Conservation (phyloP, 2,113 vertebrate species). For the Pavo muticus region DNA sequence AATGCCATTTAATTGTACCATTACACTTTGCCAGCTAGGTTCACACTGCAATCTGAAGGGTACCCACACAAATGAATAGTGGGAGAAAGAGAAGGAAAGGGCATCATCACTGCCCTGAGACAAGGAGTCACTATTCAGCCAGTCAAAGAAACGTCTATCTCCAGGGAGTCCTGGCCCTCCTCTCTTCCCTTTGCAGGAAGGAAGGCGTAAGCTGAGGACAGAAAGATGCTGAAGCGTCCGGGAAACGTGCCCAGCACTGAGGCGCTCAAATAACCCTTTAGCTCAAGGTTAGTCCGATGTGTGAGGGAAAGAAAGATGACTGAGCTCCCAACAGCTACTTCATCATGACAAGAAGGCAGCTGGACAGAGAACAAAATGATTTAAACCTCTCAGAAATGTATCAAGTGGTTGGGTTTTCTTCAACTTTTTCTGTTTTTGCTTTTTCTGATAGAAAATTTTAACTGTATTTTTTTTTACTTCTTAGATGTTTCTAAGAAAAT, state of each 20-base stretch:
- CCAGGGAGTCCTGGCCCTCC: not conserved
- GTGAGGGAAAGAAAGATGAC: not conserved
- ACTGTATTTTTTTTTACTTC: not conserved
- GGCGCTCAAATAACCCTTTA: not conserved
- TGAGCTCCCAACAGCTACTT: not conserved
- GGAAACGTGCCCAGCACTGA: not conserved
- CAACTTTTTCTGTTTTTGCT: not conserved
- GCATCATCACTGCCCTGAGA: not conserved
- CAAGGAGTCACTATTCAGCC: not conserved
- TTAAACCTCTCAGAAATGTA: rapidly evolving
- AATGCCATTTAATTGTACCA: not conserved
- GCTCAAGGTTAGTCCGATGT: not conserved
- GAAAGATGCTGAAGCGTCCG: not conserved
- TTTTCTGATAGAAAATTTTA: not conserved
- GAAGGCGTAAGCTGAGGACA: not conserved
- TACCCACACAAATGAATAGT: not conserved
- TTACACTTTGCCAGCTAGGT: not conserved
- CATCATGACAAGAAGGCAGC: not conserved
- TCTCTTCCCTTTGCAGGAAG: conserved; percentile 25
- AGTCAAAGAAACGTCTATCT: conserved; percentile 19
- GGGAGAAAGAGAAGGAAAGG: not conserved
- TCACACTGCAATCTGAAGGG: not conserved
- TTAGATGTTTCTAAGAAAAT: not conserved
- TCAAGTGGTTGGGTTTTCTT: not conserved
- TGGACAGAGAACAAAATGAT: not conserved